A percentile compares a stretch with the other conserved stretches of the same genome.
Conservation (phyloP, 2,888 invertebrate genomes). For the Hypena proboscidalis region DNA sequence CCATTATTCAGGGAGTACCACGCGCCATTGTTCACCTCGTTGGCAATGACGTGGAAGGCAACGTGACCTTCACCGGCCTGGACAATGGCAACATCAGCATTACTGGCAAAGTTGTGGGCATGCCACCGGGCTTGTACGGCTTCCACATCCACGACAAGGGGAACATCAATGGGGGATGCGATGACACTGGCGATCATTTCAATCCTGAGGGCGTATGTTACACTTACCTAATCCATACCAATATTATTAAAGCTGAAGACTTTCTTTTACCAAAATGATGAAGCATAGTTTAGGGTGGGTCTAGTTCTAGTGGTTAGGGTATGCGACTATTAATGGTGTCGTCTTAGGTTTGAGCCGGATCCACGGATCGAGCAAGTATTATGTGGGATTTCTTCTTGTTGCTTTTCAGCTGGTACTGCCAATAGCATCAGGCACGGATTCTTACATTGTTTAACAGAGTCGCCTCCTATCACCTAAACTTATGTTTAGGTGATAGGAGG, state of each 20-base stretch:
- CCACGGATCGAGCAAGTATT: too few relatives aligned
- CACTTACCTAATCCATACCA: neutral
- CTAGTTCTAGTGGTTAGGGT: too few relatives aligned
- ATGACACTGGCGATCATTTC: constrained; percentile 89
- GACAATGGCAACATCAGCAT: constrained; percentile 85
- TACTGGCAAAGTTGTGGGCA: constrained; percentile 85
- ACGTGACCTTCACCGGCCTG: constrained; percentile 83
- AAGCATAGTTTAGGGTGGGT: too few relatives aligned
- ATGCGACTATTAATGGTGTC: too few relatives aligned
- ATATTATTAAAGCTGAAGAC: neutral
- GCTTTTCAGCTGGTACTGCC: too few relatives aligned
- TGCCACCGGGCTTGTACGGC: constrained; percentile 88
- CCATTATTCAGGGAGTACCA: constrained; percentile 35
- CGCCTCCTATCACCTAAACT: too few relatives aligned
- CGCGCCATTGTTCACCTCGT: constrained; percentile 55
- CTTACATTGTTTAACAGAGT: too few relatives aligned
- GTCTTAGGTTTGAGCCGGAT: too few relatives aligned
- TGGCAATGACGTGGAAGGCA: constrained; percentile 57
- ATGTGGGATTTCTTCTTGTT: too few relatives aligned
- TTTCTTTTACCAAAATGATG: too few relatives aligned
- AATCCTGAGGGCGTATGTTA: constrained; percentile 90
- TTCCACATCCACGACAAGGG: constrained; percentile 92
- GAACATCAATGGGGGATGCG: constrained; percentile 88
- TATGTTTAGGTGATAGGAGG: too few relatives aligned
- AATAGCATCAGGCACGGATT: too few relatives aligned